A percentile compares a stretch with the other conserved stretches of the same genome.
Conservation (phyloP, 2,113 vertebrate species). For the Thamnophis sirtalis region DNA sequence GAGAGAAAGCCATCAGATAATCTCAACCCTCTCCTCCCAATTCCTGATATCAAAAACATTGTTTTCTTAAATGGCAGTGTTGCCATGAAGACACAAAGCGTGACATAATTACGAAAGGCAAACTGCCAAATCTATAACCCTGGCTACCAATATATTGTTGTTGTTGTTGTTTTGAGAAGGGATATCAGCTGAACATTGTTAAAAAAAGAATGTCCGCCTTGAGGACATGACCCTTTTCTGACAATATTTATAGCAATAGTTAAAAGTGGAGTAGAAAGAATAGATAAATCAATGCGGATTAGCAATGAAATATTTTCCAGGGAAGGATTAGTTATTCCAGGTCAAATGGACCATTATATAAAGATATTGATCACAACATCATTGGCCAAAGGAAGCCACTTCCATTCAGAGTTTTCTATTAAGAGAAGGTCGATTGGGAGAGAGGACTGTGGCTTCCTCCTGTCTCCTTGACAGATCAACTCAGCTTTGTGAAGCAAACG, state of each 20-base stretch:
- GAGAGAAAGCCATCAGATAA: neutral
- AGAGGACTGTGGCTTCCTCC: neutral
- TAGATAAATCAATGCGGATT: neutral
- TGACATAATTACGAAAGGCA: neutral
- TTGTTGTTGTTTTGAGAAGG: neutral
- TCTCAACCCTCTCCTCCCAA: neutral
- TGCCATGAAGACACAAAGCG: neutral
- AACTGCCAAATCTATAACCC: neutral
- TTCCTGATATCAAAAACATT: neutral
- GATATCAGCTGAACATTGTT: neutral
- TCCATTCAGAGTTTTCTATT: neutral
- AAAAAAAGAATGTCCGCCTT: neutral
- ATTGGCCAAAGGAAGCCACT: neutral
- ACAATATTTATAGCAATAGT: neutral
- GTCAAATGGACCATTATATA: neutral
- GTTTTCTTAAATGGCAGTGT: neutral
- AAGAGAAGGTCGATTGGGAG: neutral
- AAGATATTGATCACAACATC: neutral
- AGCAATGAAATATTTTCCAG: neutral
- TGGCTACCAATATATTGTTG: neutral
- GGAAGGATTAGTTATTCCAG: neutral
- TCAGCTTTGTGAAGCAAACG: neutral
- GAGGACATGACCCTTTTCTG: neutral
- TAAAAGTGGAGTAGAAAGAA: slow-evolving; percentile 1
- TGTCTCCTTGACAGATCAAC: neutral